Evolutionary conservation across 2,888 invertebrate genomes (phyloP).

Genomic region (Cataglyphis rosenhaueri): DNA sequence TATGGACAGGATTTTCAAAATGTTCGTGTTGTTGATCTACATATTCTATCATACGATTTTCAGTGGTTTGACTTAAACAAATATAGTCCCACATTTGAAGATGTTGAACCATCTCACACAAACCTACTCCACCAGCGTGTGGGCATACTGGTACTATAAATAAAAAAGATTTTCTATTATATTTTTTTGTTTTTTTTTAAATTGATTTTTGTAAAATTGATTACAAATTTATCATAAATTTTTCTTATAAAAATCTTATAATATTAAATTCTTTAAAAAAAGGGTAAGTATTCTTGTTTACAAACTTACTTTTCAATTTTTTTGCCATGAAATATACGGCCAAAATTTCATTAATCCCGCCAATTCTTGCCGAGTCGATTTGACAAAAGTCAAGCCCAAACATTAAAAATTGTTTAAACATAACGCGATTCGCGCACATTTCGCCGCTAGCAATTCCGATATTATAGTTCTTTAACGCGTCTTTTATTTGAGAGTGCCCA

Average conservation of each 20-base stretch:
- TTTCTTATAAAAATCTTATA: no score
- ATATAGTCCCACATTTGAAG: conserved; percentile 95
- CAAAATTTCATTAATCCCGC: conserved; percentile 95
- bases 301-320: conserved; percentile 90
- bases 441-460: conserved; percentile 97
- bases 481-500: conserved; percentile 93
- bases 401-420: conserved; percentile 96
- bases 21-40: conserved; percentile 97
- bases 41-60: conserved; percentile 93
- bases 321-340: conserved; percentile 96
- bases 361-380: conserved; percentile 95
- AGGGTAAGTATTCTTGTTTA: not conserved
- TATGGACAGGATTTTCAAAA: conserved; percentile 91
- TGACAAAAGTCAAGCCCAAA: conserved; percentile 95
- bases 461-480: conserved; percentile 90
- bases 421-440: conserved; percentile 95
- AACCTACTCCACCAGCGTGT: conserved; percentile 97
- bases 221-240: not conserved
- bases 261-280: not conserved
- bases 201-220: not conserved
- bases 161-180: not conserved
- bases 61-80: conserved; percentile 90
- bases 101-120: conserved; percentile 98
- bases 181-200: not conserved
- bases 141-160: conserved; percentile 95